Evolutionary conservation across 2,113 vertebrate species (phyloP), one percentile per base, ranked within the genome.

Genomic region (Herpailurus yagouaroundi): DNA sequence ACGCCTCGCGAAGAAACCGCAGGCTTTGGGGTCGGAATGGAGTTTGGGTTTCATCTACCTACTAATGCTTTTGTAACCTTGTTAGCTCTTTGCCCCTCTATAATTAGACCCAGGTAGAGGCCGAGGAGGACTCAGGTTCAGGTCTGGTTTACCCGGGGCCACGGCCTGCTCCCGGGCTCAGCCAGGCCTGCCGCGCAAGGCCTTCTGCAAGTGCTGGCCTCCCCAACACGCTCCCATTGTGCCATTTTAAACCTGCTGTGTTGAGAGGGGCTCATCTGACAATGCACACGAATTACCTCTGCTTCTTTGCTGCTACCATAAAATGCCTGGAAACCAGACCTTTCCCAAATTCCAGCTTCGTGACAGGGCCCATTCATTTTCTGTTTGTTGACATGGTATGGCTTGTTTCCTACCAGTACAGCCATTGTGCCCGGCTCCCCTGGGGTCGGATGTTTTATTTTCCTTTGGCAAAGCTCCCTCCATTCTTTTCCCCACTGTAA

Each of bases 321-420:
- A 97, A 87, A 90, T 57, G 83, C 95, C 91, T 97, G 97, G 92
- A 97, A 97, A 63, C 74, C 88, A 89, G 69, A 50, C 87, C 38
- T 73, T 76, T 3, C 96, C 92, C 94, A 31, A 36, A 84, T 96
- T 96, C 96, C 95, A 97, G 83, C 87, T 89, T 76, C 76, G 15
- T 85, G 97, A 95, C 92, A 97, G 85, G 95, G 55, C 73, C 91
- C 92, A 97, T 97, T 96, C 96, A 96, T 97, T 87, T 92, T 95
- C 96, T 85, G 95, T 93, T 90, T 94, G 97, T 95, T 88, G 98
- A 97, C 95, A 88, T 60, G 0, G 14, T 80, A 33, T 48, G 48
- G 68, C 91, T 94, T 95, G 96, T 92, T 97, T 95, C 69, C 94
- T 66, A 91, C 91, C 84, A 52, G 93, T 0, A 36, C 89, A 55